Base-by-base conservation (phyloP, 2,113 vertebrate species). In the Erpornis zantholeuca region DNA sequence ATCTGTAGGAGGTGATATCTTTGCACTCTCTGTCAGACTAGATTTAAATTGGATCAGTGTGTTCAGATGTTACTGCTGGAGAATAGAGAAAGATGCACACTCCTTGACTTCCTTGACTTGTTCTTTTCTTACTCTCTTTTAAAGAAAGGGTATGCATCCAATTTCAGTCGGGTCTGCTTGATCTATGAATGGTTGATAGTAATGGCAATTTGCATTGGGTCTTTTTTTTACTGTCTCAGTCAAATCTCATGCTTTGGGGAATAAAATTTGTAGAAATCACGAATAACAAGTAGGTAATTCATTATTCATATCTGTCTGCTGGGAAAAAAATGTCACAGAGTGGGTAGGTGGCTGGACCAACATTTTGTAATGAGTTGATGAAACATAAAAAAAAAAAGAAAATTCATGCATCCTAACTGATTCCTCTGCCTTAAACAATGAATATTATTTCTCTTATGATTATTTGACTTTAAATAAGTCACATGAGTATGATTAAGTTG, bases 301-400 rank as follows among this genome's bases (percentile, higher is more conserved):
- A 77, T 94, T 92, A 90, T 92, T 96, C 68, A 61, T 96, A 29
- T 69, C 50, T 82, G 14, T 85, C 54, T 88, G 20, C 45, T 68
- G 66, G 44, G 47, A 66, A 47, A 40, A 38, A 65, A 82, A 53
- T 44, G 78, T 79, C 86, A 65, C 20, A 9, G 47, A 42, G 15
- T 63, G 56, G n/a, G 53, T 66, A 88, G 57, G 66, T 93, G 59
- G 25, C 53, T 80, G 50, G 66, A 73, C 82, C 50, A 86, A 80
- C 20, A 65, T 86, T 90, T 88, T 69, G 16, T 73, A 65, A 66
- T 63, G 36, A 69, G 21, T 63, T 69, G n/a, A 35, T 73, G 82
- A 77, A 86, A 83, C 28, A 21, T 16, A 8, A 12, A 8, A n/a
- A 49, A 44, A 49, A 29, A 49, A 22, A 24, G 23, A 35, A 86